Evolutionary conservation across 1,140 invertebrate species (phyloP), one percentile per base, ranked within the genome.

Genomic region (Pygmarrhopalites habei): DNA sequence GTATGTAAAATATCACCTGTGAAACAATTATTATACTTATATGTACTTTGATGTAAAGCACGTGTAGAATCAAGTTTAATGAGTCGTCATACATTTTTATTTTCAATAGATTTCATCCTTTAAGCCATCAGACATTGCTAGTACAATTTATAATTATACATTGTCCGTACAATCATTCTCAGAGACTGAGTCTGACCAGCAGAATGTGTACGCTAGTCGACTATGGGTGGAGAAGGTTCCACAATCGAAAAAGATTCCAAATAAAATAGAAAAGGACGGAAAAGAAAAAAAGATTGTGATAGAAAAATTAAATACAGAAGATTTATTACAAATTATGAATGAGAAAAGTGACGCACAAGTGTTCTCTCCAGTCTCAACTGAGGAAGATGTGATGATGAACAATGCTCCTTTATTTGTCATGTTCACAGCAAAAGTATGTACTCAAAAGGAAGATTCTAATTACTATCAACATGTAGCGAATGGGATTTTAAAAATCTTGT

Each of bases 111-210:
- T n/a, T n/a, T 41, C 43, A 1, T 49, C 56, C 4, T 67, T 70
- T 32, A 70, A 70, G 32, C 66, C 67, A 21, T 65, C 69, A 17
- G 60, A 63, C 7, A 62, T 70, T 19, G 68, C 65, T n/a, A 43
- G n/a, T 25, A 39, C 35, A 19, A 70, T 70, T 44, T 28, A 47
- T 14, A 65, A 65, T n/a, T 70, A 61, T 29, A 67, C 68, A 35
- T 15, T 35, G 5, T 35, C 32, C 5, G 15, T 35, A 15, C 32
- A 35, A 35, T 35, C 32, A 35, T 35, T 15, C 15, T 35, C 32
- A 35, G 5, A 35, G 32, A 7, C 32, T 7, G 5, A 35, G 32
- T 57, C 32, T n/a, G 4, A n/a, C n/a, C n/a, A 30, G 7, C 23
- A 15, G 15, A n/a, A n/a, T n/a, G n/a, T n/a, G n/a, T n/a, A n/a